phyloP scores from a whole-genome alignment of 35 echinoderm and acorn worm species.

The Acanthaster planci region DNA sequence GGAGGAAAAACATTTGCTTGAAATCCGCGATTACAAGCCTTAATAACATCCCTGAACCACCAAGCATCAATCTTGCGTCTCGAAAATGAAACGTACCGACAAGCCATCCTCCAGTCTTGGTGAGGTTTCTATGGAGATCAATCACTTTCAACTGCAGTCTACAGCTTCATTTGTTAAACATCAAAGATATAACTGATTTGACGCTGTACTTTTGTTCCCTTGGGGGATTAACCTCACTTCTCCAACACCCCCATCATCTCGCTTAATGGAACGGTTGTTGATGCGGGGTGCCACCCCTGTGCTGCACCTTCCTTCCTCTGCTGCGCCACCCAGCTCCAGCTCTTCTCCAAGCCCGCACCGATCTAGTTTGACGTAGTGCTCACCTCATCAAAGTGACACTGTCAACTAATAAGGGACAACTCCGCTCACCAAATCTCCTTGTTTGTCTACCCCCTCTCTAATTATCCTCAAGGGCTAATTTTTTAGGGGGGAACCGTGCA shows the following conservation, averaged over 20 bases:
- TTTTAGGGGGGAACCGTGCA: not conserved
- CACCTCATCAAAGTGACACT: constrained; percentile 2
- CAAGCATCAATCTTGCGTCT: too few species aligned
- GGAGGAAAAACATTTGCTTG: too few species aligned
- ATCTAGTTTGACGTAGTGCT: not conserved
- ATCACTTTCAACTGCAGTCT: too few species aligned
- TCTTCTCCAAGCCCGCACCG: not conserved
- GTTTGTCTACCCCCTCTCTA: constrained; percentile 8
- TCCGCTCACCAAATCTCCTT: not conserved
- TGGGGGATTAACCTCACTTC: not conserved
- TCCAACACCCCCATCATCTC: not conserved
- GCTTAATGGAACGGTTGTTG: not conserved
- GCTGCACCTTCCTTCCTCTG: not conserved
- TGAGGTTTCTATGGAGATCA: too few species aligned
- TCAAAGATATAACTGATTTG: not conserved
- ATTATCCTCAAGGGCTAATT: constrained; percentile 28
- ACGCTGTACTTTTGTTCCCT: not conserved
- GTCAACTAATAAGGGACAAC: constrained; percentile 5
- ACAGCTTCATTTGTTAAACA: not conserved
- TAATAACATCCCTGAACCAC: too few species aligned
- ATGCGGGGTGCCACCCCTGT: not conserved
- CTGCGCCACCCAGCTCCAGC: too few species aligned
- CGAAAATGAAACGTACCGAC: too few species aligned
- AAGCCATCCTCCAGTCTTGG: too few species aligned
- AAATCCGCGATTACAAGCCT: too few species aligned